A percentile compares a stretch with the other conserved stretches of the same genome.
Evolutionary conservation across 1,140 invertebrate species (phyloP).

Genomic region (Drosophila ficusphila): DNA sequence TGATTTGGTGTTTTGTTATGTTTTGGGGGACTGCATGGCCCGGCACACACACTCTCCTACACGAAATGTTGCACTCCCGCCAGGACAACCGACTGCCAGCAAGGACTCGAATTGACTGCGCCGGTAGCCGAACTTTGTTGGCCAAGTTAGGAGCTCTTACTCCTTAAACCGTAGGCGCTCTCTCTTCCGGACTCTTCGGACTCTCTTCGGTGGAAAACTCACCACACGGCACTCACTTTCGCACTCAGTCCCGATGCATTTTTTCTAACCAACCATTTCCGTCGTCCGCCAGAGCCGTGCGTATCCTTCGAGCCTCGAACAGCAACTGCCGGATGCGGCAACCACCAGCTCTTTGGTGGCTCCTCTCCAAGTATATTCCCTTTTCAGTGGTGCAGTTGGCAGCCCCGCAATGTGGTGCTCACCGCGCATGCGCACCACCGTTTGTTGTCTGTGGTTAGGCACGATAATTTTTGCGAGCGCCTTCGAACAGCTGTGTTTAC

Average conservation of each 20-base stretch:
- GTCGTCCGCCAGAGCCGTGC: slow-evolving; percentile 69
- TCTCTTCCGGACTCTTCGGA: slow-evolving; percentile 43
- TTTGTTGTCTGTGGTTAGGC: slow-evolving; percentile 81
- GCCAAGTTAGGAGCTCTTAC: slow-evolving; percentile 28
- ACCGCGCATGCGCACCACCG: slow-evolving; percentile 52
- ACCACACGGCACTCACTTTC: slow-evolving; percentile 51
- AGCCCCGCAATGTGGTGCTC: slow-evolving; percentile 35
- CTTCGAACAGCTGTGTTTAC: slow-evolving; percentile 69
- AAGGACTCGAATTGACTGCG: slow-evolving; percentile 67
- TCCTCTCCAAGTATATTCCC: background rate
- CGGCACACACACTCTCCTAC: slow-evolving; percentile 38
- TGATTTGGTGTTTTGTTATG: slow-evolving; percentile 43
- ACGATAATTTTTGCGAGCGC: slow-evolving; percentile 21
- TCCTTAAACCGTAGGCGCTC: slow-evolving; percentile 15
- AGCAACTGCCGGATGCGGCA: slow-evolving; percentile 59
- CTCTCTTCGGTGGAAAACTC: slow-evolving; percentile 65
- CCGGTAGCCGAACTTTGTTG: slow-evolving; percentile 17
- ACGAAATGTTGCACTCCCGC: slow-evolving; percentile 38
- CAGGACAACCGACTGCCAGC: slow-evolving; percentile 66
- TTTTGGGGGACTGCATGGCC: slow-evolving; percentile 27
- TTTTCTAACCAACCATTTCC: slow-evolving; percentile 37
- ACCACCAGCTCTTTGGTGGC: slow-evolving; percentile 1
- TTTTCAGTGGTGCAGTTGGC: slow-evolving; percentile 50
- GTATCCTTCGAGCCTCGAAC: slow-evolving; percentile 79
- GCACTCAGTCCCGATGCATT: slow-evolving; percentile 48